phyloP scores from a whole-genome alignment of 1,140 invertebrate genomes.

The Heliothis subflexa region DNA sequence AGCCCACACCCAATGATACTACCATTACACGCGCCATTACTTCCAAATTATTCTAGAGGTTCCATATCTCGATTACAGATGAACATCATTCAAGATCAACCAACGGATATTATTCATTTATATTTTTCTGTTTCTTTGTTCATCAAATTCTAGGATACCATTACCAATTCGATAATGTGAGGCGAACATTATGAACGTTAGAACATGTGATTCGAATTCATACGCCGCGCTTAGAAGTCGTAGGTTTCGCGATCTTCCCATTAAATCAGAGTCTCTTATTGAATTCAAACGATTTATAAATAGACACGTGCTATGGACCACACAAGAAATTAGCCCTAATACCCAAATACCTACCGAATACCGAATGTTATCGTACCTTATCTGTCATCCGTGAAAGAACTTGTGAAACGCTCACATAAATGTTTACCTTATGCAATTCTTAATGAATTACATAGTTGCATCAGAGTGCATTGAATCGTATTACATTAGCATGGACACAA shows the following conservation, averaged over 20 bases:
- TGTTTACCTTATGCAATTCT: constrained; percentile 59
- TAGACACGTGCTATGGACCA: constrained; percentile 35
- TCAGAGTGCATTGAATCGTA: constrained; percentile 59
- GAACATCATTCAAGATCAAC: constrained; percentile 35
- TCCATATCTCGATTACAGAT: constrained; percentile 50
- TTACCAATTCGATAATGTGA: neutral
- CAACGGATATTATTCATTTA: constrained; percentile 4
- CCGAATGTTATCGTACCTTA: constrained; percentile 44
- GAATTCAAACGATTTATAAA: constrained; percentile 47
- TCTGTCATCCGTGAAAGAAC: constrained; percentile 43
- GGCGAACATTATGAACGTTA: neutral
- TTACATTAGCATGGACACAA: constrained; percentile 69
- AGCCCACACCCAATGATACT: constrained; percentile 71
- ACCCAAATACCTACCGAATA: constrained; percentile 19
- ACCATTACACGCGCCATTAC: constrained; percentile 77
- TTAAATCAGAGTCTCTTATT: constrained; percentile 25
- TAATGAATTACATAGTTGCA: constrained; percentile 59
- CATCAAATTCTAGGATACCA: neutral
- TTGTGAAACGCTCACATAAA: constrained; percentile 48
- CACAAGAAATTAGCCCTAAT: constrained; percentile 33
- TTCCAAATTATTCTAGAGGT: constrained; percentile 67
- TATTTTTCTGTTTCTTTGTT: constrained; percentile 11
- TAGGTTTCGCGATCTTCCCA: constrained; percentile 13
- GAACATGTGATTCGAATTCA: constrained; percentile 3
- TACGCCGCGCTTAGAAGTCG: neutral